Base-by-base conservation (phyloP, 1,140 invertebrate species). In the Campoletis sonorensis region DNA sequence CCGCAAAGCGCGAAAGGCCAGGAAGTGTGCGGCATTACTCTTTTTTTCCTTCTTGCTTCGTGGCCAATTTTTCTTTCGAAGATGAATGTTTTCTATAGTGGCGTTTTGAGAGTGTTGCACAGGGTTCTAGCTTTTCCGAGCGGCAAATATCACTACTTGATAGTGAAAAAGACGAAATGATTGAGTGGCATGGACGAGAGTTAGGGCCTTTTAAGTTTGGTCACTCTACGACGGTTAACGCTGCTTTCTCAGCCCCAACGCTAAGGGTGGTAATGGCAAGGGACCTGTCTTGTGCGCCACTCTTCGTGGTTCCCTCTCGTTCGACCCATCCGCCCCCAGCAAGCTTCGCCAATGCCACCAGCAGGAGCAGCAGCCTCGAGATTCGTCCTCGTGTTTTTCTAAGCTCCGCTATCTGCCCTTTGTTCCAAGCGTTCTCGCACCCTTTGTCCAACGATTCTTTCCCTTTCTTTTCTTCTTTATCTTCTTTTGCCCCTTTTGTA, bases 341-440 rank as follows among this genome's bases (percentile, higher is more conserved):
- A 27, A 30, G 15, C 61, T 54, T 67, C 40, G 26, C 21, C 26
- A 54, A 40, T 23, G 67, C 27, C 33, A 76, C 61, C 64, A 26
- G 45, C 71, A 54, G 61, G 23, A 26, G 13, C n/a, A 54, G 61
- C 61, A 26, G 13, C n/a, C 23, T 26, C 61, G 5, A 26, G 61
- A 15, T 49, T 64, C 49, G 70, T 51, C 54, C 58, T 75, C 73
- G 45, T 87, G 86, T 88, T 88, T 88, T 88, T 87, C 82, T 84
- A 84, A 51, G 67, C 72, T 80, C 83, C 85, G 87, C 86, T 88
- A 88, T 88, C 87, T 84, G 45, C 81, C 82, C 84, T 86, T 88
- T 88, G 87, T 88, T 86, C 86, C 86, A 84, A 21, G 83, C 67
- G 75, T 79, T 85, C 84, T 85, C 85, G 82, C 84, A 84, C 85